Evolutionary conservation across 2,888 invertebrate species (phyloP).

Genomic region (Tetragonula carbonaria): DNA sequence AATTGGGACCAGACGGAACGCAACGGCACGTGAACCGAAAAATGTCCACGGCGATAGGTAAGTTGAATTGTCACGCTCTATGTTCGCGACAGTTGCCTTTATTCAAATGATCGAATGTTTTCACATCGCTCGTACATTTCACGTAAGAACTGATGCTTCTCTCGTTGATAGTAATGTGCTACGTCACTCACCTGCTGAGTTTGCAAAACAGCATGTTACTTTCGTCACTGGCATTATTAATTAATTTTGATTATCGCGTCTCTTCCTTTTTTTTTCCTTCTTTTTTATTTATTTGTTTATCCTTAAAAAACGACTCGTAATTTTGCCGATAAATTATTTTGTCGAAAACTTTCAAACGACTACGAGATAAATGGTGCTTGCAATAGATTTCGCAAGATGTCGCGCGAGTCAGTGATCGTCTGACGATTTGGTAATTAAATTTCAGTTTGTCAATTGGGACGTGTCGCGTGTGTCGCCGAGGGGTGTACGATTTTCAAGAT

Average conservation of each 20-base stretch:
- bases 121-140: conserved; percentile 21
- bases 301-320: background rate
- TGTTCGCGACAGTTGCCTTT: conserved; percentile 37
- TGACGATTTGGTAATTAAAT: conserved; percentile 26
- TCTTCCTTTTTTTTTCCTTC: background rate
- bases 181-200: background rate
- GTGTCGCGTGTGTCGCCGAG: conserved; percentile 46
- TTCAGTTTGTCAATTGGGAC: conserved; percentile 4
- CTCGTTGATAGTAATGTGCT: conserved; percentile 5
- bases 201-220: background rate
- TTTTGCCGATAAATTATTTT: background rate
- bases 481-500: conserved; percentile 10
- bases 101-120: conserved; percentile 58
- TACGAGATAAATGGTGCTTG: conserved; percentile 14
- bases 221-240: background rate
- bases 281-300: background rate
- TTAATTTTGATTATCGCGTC: background rate
- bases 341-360: background rate
- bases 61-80: conserved; percentile 69
- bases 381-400: conserved; percentile 63
- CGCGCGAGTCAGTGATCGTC: conserved; percentile 47
- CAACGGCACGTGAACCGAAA: conserved; percentile 54
- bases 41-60: conserved; percentile 78
- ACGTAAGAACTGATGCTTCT: conserved; percentile 18
- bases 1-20: conserved; percentile 39